These are phyloP conservation scores for Eurypyga helias DNA, from an alignment of 2,113 vertebrate species.

Conservation along the genomic window DNA sequence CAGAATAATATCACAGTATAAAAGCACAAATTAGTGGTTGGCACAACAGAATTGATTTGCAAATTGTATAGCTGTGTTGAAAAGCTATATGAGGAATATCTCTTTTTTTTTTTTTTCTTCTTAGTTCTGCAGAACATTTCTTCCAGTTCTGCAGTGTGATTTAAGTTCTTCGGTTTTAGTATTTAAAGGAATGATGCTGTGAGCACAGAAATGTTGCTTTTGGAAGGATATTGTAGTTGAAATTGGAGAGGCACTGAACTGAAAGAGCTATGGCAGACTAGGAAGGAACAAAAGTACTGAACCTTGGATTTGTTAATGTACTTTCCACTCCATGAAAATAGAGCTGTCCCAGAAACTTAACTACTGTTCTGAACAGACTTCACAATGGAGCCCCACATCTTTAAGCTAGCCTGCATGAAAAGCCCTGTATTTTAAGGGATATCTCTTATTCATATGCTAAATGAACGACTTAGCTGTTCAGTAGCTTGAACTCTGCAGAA, in stretches of 20 bases:
- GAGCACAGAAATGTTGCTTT: conserved; percentile 12
- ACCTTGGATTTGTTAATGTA: conserved; percentile 4
- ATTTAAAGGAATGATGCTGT: background rate
- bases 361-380: conserved; percentile 34
- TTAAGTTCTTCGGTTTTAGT: background rate
- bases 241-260: conserved; percentile 6
- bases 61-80: background rate
- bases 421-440: background rate
- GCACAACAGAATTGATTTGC: background rate
- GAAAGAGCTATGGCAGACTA: background rate
- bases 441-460: background rate
- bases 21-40: background rate
- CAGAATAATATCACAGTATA: background rate
- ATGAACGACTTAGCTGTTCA: background rate
- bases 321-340: conserved; percentile 29
- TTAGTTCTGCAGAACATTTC: background rate
- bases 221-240: conserved; percentile 1
- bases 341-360: background rate
- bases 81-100: background rate
- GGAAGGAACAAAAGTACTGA: background rate
- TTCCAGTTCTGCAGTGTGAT: background rate
- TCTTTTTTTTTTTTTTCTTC: background rate
- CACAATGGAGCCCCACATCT: background rate
- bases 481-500: background rate
- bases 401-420: background rate